Percentiles rank a stretch among this genome's conserved stretches.
Conservation (phyloP, 2,113 vertebrate species). For the Phycodurus eques region DNA sequence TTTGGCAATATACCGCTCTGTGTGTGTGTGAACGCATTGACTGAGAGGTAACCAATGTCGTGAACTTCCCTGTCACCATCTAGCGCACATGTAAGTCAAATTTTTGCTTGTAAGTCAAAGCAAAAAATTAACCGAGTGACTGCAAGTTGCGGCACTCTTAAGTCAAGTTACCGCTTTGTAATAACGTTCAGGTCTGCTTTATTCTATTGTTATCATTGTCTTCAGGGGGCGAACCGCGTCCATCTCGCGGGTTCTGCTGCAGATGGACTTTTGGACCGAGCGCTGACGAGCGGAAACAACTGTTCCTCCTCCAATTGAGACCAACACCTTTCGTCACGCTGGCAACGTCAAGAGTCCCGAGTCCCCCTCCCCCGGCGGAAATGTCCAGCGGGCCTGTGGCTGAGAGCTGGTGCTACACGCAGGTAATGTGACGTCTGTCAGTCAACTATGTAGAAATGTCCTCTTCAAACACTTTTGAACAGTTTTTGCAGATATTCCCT, state of each 20-base stretch:
- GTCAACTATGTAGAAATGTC: too few relatives aligned
- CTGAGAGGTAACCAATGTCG: too few relatives aligned
- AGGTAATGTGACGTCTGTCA: slow-evolving; percentile 68
- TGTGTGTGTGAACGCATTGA: too few relatives aligned
- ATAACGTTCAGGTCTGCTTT: background rate
- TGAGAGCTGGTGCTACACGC: slow-evolving; percentile 99
- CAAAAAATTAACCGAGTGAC: too few relatives aligned
- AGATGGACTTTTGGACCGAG: slow-evolving; percentile 47
- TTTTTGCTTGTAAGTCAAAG: too few relatives aligned
- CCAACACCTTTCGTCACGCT: slow-evolving; percentile 70
- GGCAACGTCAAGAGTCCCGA: slow-evolving; percentile 99
- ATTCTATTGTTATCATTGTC: slow-evolving; percentile 1
- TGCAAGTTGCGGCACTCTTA: too few relatives aligned
- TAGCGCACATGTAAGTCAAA: too few relatives aligned
- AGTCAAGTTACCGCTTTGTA: too few relatives aligned
- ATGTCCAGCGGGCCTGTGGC: slow-evolving; percentile 98
- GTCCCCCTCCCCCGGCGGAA: slow-evolving; percentile 97
- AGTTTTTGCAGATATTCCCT: too few relatives aligned
- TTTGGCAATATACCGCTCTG: too few relatives aligned
- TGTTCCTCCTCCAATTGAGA: slow-evolving; percentile 40
- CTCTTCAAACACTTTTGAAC: too few relatives aligned
- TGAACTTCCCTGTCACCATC: too few relatives aligned
- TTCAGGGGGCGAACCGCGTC: slow-evolving; percentile 53
- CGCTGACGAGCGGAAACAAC: slow-evolving; percentile 46
- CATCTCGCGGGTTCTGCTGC: slow-evolving; percentile 38